A percentile compares a stretch with the other conserved stretches of the same genome.
These are phyloP conservation scores for Liparis tanakae DNA, from an alignment of 2,797 vertebrate genomes.

Conservation along the genomic window DNA sequence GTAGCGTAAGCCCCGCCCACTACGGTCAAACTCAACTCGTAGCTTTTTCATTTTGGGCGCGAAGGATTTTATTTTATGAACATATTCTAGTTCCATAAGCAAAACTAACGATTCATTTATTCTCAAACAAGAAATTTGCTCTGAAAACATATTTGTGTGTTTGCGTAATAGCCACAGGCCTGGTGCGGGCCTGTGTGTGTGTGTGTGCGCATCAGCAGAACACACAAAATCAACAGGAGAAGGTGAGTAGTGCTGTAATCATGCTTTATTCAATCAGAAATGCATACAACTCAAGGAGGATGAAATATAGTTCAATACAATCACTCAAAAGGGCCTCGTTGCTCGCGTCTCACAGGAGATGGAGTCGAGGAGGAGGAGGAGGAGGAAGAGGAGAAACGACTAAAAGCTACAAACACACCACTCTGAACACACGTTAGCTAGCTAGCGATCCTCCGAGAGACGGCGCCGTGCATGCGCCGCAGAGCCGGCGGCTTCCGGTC, in stretches of 20 bases:
- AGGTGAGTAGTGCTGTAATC: constrained; percentile 91
- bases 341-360: constrained; percentile 81
- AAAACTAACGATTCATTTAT: too few species aligned
- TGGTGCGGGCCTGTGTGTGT: too few species aligned
- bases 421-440: constrained; percentile 84
- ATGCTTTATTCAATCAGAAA: constrained; percentile 98
- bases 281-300: constrained; percentile 92
- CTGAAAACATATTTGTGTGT: too few species aligned
- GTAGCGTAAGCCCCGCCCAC: too few species aligned
- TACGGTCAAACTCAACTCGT: too few species aligned
- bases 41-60: too few species aligned
- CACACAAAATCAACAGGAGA: constrained; percentile 6
- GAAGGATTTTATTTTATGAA: too few species aligned
- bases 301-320: constrained; percentile 78
- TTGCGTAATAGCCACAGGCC: too few species aligned
- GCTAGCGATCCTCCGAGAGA: constrained; percentile 89
- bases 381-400: constrained; percentile 82
- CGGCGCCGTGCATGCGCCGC: constrained; percentile 87
- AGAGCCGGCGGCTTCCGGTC: constrained; percentile 68
- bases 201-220: neutral
- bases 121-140: too few species aligned
- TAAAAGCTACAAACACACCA: constrained; percentile 89
- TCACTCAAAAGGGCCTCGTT: constrained; percentile 82
- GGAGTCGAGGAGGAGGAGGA: constrained; percentile 86
- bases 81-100: too few species aligned